A percentile compares a stretch with the other conserved stretches of the same genome.
Conservation (phyloP, 2,888 invertebrate genomes). For the Dromius quadrimaculatus region DNA sequence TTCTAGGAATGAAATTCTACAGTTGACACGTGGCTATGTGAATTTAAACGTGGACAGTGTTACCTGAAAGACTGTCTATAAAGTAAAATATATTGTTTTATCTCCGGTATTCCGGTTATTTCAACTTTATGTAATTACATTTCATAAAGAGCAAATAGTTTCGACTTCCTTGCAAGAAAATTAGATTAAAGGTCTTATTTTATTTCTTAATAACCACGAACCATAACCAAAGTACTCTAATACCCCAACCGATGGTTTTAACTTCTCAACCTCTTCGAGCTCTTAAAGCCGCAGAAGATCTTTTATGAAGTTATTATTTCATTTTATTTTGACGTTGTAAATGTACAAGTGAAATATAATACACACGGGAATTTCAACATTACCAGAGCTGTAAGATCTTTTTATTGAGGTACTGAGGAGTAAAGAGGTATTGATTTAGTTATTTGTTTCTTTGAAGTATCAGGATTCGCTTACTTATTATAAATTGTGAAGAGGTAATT, state of each 20-base stretch:
- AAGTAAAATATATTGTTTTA: neutral
- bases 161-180: neutral
- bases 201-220: slow-evolving; percentile 16
- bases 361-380: slow-evolving; percentile 42
- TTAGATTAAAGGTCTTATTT: slow-evolving; percentile 25
- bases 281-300: slow-evolving; percentile 16
- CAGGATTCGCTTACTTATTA: neutral
- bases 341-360: slow-evolving; percentile 45
- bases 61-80: too few relatives aligned
- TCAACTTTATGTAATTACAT: slow-evolving; percentile 20
- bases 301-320: slow-evolving; percentile 42
- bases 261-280: neutral
- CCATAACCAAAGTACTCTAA: slow-evolving; percentile 10
- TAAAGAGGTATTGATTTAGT: slow-evolving; percentile 24
- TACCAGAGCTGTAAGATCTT: slow-evolving; percentile 30
- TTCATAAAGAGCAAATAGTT: neutral
- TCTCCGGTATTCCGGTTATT: slow-evolving; percentile 6
- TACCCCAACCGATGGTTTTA: neutral
- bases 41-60: too few relatives aligned
- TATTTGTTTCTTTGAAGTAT: slow-evolving; percentile 9
- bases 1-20: too few relatives aligned
- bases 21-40: too few relatives aligned
- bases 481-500: neutral
- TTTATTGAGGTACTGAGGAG: slow-evolving; percentile 36
- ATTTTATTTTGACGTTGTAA: slow-evolving; percentile 46